These are phyloP conservation scores for Chloropsis hardwickii DNA, from an alignment of 2,113 vertebrate species.

Conservation along the genomic window DNA sequence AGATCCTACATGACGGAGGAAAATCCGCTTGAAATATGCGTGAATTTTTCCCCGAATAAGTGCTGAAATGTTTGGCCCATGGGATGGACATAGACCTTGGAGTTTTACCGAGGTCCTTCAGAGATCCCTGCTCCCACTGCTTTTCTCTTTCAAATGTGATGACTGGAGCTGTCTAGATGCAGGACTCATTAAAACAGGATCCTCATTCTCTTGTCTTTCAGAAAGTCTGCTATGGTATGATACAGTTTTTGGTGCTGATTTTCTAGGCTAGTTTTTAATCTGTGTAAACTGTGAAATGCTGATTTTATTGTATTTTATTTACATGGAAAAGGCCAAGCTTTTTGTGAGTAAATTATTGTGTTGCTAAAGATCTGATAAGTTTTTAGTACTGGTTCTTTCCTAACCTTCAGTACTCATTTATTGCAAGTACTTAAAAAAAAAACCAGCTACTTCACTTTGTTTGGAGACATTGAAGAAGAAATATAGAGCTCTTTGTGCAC, in stretches of 20 bases:
- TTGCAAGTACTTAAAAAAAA: background rate
- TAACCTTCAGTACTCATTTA: background rate
- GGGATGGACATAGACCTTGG: background rate
- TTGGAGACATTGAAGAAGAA: background rate
- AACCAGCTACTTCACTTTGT: background rate
- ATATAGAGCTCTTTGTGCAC: background rate
- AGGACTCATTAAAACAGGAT: background rate
- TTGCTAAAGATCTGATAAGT: background rate
- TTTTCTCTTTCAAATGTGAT: constrained; percentile 6
- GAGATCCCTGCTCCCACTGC: background rate
- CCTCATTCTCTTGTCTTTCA: background rate
- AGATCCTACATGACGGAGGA: background rate
- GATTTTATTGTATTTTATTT: background rate
- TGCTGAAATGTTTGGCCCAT: background rate
- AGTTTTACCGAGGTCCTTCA: background rate
- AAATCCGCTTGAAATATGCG: background rate
- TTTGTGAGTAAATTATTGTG: background rate
- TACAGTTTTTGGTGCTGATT: background rate
- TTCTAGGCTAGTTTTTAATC: background rate
- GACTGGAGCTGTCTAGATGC: background rate
- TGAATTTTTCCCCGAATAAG: background rate
- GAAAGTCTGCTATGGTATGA: background rate
- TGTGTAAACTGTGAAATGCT: background rate
- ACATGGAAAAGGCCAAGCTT: background rate
- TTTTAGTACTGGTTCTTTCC: background rate